These are phyloP conservation scores for Drosophila mayaguana DNA, from an alignment of 2,888 invertebrate genomes.

Conservation along the genomic window DNA sequence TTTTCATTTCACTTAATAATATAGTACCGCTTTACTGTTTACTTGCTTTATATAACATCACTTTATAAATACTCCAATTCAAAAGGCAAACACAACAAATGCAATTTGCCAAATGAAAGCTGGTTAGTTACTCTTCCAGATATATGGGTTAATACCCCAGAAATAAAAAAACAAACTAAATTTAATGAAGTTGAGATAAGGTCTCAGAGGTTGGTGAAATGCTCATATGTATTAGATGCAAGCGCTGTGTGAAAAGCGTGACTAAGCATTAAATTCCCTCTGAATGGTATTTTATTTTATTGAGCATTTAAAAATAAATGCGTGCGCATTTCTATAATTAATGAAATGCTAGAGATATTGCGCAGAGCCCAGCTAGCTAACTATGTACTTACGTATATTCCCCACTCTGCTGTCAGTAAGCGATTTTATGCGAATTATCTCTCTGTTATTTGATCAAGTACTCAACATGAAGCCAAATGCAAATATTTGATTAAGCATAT, in stretches of 20 bases:
- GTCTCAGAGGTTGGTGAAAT: slow-evolving; percentile 16
- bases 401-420: slow-evolving; percentile 8
- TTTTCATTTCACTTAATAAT: not conserved
- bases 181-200: slow-evolving; percentile 25
- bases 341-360: slow-evolving; percentile 7
- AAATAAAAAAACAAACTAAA: slow-evolving; percentile 2
- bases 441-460: slow-evolving; percentile 9
- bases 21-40: not conserved
- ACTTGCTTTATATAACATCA: slow-evolving; percentile 3
- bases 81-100: not conserved
- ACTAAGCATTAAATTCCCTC: slow-evolving; percentile 43
- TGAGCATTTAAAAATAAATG: slow-evolving; percentile 31
- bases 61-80: not conserved
- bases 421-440: not conserved
- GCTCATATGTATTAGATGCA: slow-evolving; percentile 9
- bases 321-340: slow-evolving; percentile 33
- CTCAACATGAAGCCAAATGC: not conserved
- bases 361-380: not conserved
- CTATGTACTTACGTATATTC: not conserved
- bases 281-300: slow-evolving; percentile 28
- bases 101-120: slow-evolving; percentile 16
- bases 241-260: slow-evolving; percentile 54
- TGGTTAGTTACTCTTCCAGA: slow-evolving; percentile 10
- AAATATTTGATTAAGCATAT: not conserved
- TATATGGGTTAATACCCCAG: slow-evolving; percentile 7